These are phyloP conservation scores for Atta cephalotes DNA, from an alignment of 1,140 invertebrate genomes.

Conservation along the genomic window DNA sequence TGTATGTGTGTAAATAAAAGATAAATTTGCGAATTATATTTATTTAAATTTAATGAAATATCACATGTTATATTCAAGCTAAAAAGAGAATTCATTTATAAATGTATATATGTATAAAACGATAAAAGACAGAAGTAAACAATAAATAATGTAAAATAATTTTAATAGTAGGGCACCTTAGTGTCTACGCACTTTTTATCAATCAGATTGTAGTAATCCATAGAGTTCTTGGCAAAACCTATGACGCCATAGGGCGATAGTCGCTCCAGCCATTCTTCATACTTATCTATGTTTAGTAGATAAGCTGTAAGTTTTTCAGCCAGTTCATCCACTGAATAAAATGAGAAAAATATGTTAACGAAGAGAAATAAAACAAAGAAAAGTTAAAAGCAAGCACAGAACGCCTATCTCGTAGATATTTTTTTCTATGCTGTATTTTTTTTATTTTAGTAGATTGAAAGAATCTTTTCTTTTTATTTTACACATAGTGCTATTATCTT, in stretches of 20 bases:
- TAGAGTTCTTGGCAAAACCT: conserved; percentile 79
- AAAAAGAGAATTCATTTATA: conserved; percentile 16
- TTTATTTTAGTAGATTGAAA: background rate
- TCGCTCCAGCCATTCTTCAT: conserved; percentile 75
- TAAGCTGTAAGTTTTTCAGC: conserved; percentile 82
- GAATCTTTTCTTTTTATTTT: background rate
- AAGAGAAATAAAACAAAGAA: conserved; percentile 10
- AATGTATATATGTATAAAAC: conserved; percentile 18
- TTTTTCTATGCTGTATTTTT: background rate
- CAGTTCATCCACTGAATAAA: conserved; percentile 73
- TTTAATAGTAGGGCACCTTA: conserved; percentile 82
- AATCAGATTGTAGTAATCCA: conserved; percentile 72
- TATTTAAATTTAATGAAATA: conserved; percentile 54
- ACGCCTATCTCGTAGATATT: background rate
- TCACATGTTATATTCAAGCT: background rate
- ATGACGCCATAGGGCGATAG: conserved; percentile 73
- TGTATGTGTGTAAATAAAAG: background rate
- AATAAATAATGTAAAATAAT: conserved; percentile 12
- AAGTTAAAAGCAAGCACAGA: background rate
- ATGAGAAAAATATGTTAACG: background rate
- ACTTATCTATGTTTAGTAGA: conserved; percentile 80
- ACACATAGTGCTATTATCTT: background rate
- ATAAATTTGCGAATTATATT: conserved; percentile 50
- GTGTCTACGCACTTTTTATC: background rate
- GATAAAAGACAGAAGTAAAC: background rate